Percentiles rank a stretch among this genome's conserved stretches.
Conservation (phyloP, 2,113 vertebrate species). For the Elachura formosa region DNA sequence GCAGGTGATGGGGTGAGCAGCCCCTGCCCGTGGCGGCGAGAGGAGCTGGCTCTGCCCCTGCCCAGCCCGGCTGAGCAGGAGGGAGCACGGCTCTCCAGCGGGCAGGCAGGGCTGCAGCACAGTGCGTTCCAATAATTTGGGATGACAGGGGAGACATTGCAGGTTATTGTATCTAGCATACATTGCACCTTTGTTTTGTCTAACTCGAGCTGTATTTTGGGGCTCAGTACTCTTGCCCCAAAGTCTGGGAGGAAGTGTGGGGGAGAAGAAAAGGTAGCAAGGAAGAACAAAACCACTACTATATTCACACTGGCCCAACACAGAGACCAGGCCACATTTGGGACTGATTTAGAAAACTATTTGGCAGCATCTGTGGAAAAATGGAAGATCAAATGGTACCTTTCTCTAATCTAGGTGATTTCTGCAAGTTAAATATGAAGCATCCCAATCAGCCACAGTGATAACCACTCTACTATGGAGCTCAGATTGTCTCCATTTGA, state of each 20-base stretch:
- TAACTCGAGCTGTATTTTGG: neutral
- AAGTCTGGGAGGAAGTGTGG: neutral
- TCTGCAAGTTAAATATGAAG: neutral
- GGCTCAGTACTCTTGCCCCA: neutral
- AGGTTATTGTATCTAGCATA: neutral
- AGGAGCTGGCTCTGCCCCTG: neutral
- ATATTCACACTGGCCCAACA: neutral
- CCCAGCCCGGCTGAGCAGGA: neutral
- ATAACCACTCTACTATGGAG: neutral
- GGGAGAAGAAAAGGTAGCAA: slow-evolving; percentile 5
- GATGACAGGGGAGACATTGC: slow-evolving; percentile 45
- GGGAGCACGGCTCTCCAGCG: neutral
- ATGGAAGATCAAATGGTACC: slow-evolving; percentile 25
- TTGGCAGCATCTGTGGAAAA: slow-evolving; percentile 49
- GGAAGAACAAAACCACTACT: slow-evolving; percentile 42
- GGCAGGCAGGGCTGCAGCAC: neutral
- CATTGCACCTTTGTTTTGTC: slow-evolving; percentile 45
- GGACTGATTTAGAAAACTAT: slow-evolving; percentile 61
- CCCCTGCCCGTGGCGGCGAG: neutral
- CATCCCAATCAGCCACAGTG: neutral
- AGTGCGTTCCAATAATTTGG: neutral
- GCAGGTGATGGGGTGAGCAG: neutral
- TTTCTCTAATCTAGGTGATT: slow-evolving; percentile 26
- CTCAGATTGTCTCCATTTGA: neutral
- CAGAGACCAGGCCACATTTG: slow-evolving; percentile 36